phyloP scores from a whole-genome alignment of 2,113 vertebrate genomes.

The Plestiodon gilberti region DNA sequence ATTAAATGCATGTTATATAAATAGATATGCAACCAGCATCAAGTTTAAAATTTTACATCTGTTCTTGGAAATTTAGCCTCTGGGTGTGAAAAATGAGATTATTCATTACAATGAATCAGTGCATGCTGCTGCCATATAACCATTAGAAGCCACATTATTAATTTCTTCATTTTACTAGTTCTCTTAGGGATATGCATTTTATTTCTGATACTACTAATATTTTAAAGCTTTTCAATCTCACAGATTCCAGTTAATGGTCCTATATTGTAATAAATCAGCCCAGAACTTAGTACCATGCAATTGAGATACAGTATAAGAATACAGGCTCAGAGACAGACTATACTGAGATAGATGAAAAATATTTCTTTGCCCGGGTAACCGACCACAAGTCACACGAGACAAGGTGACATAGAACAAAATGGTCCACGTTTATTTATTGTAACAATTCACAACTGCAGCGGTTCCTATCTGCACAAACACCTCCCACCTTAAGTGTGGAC shows the following conservation, averaged over 20 bases:
- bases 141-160: constrained; percentile 12
- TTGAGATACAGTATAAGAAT: neutral
- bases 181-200: neutral
- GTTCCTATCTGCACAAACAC: too few species aligned
- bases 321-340: neutral
- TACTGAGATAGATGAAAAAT: neutral
- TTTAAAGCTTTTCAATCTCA: neutral
- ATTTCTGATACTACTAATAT: neutral
- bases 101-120: constrained; percentile 12
- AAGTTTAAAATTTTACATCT: constrained; percentile 6
- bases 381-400: too few species aligned
- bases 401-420: too few species aligned
- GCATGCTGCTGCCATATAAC: neutral
- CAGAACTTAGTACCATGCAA: neutral
- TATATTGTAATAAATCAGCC: neutral
- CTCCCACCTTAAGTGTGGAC: too few species aligned
- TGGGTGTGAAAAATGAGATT: constrained; percentile 12
- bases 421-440: neutral
- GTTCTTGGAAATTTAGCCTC: constrained; percentile 17
- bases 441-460: too few species aligned
- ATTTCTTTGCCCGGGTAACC: too few species aligned
- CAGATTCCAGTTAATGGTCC: constrained; percentile 3
- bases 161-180: neutral
- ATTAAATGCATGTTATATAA: constrained; percentile 7
- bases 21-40: neutral